These are phyloP conservation scores for Montipora cactus DNA, from an alignment of 64 coral and sea anemone genomes.

Conservation along the genomic window DNA sequence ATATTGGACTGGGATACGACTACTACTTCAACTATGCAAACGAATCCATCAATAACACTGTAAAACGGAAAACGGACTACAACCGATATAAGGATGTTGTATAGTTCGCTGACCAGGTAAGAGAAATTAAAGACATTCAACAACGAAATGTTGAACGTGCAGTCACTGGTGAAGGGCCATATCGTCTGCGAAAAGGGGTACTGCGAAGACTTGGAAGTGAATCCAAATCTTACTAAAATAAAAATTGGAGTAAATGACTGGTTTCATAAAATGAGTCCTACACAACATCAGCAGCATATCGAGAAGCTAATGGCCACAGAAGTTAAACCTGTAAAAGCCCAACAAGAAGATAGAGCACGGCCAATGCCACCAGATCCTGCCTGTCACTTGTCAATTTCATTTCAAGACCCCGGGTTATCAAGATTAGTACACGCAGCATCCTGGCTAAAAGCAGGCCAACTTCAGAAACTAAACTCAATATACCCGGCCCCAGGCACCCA, in stretches of 20 bases:
- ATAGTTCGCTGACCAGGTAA: background rate
- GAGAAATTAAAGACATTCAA: constrained; percentile 17
- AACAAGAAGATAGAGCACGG: background rate
- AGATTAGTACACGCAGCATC: background rate
- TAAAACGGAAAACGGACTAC: background rate
- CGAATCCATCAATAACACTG: constrained; percentile 43
- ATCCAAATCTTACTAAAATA: background rate
- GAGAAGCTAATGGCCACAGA: constrained; percentile 25
- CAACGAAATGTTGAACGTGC: constrained; percentile 17
- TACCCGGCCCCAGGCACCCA: background rate
- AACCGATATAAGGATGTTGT: background rate
- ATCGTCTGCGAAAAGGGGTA: background rate
- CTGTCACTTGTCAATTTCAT: background rate
- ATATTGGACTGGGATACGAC: constrained; percentile 30
- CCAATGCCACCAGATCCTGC: background rate
- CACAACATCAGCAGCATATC: constrained; percentile 3
- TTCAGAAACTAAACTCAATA: background rate
- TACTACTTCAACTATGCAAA: constrained; percentile 58
- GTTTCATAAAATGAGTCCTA: constrained; percentile 24
- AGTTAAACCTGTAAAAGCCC: background rate
- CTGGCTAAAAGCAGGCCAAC: background rate
- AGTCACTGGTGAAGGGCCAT: background rate
- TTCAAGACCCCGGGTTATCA: background rate
- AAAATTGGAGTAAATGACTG: background rate
- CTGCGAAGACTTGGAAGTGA: background rate